Percentiles rank a stretch among this genome's conserved stretches.
Conservation (phyloP, 2,888 invertebrate species). For the Pinctada fucata region DNA sequence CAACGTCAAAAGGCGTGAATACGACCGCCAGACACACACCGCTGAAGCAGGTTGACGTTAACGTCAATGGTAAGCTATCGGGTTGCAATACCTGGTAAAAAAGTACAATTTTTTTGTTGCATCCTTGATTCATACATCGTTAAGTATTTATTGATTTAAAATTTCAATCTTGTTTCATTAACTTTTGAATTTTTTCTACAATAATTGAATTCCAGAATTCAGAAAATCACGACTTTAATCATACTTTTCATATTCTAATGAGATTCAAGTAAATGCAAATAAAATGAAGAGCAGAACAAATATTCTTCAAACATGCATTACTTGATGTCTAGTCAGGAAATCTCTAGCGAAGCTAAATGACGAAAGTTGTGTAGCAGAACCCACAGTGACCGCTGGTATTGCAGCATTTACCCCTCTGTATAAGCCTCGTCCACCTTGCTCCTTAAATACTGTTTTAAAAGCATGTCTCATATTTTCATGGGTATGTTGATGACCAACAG, state of each 20-base stretch:
- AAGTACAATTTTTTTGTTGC: background rate
- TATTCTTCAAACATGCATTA: conserved; percentile 31
- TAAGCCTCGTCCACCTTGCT: conserved; percentile 82
- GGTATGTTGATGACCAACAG: conserved; percentile 91
- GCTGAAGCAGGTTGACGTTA: conserved; percentile 86
- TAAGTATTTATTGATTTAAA: background rate
- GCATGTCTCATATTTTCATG: conserved; percentile 85
- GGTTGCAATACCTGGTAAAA: conserved; percentile 78
- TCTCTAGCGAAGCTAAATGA: conserved; percentile 86
- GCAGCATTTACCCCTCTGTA: conserved; percentile 85
- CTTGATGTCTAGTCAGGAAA: conserved; percentile 69
- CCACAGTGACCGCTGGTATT: conserved; percentile 79
- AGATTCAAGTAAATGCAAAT: background rate
- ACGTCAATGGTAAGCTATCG: conserved; percentile 83
- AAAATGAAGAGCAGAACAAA: too few relatives aligned
- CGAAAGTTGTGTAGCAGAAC: conserved; percentile 91
- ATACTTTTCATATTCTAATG: background rate
- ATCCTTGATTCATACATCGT: background rate
- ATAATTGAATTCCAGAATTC: background rate
- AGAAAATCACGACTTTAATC: background rate
- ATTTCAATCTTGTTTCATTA: background rate
- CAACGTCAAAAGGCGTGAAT: conserved; percentile 92
- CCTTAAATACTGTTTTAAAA: conserved; percentile 71
- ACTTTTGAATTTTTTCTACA: too few relatives aligned
- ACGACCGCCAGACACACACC: conserved; percentile 87